These are phyloP conservation scores for Poecilia latipinna DNA, from an alignment of 2,113 vertebrate species.

Conservation along the genomic window DNA sequence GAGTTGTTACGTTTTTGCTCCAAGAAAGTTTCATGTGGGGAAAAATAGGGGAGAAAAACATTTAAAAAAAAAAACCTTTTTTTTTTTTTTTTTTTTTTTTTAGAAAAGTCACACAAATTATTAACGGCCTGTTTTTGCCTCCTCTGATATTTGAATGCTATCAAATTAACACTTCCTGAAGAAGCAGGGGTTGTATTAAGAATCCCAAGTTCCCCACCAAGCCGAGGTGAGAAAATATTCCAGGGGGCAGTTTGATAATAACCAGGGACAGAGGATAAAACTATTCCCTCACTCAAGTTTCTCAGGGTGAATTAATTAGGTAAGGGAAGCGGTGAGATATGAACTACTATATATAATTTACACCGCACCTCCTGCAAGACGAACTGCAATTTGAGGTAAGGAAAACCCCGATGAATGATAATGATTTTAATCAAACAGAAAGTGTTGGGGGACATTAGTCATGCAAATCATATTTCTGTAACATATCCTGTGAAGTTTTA, in stretches of 20 bases:
- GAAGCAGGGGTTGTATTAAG: slow-evolving; percentile 67
- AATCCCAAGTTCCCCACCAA: slow-evolving; percentile 65
- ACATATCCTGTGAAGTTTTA: neutral
- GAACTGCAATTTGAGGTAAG: slow-evolving; percentile 24
- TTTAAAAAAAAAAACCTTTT: neutral
- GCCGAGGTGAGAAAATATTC: slow-evolving; percentile 79
- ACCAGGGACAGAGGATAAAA: slow-evolving; percentile 48
- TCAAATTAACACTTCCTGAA: slow-evolving; percentile 78
- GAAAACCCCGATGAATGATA: slow-evolving; percentile 27
- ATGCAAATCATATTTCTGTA: neutral
- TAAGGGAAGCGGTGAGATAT: slow-evolving; percentile 39
- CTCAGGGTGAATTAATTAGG: slow-evolving; percentile 73
- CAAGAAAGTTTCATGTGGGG: neutral
- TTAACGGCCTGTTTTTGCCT: slow-evolving; percentile 50
- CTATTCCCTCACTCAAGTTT: slow-evolving; percentile 62
- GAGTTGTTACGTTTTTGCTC: neutral
- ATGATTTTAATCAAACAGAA: slow-evolving; percentile 17
- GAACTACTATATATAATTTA: slow-evolving; percentile 43
- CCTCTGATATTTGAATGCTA: slow-evolving; percentile 58
- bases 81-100: neutral
- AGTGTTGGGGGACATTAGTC: neutral
- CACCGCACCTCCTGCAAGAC: slow-evolving; percentile 30
- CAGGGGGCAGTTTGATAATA: slow-evolving; percentile 72
- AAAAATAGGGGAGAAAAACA: neutral
- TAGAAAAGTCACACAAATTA: slow-evolving; percentile 59